phyloP scores from a whole-genome alignment of 2,888 invertebrate species.

The Caenorhabditis macrosperma region DNA sequence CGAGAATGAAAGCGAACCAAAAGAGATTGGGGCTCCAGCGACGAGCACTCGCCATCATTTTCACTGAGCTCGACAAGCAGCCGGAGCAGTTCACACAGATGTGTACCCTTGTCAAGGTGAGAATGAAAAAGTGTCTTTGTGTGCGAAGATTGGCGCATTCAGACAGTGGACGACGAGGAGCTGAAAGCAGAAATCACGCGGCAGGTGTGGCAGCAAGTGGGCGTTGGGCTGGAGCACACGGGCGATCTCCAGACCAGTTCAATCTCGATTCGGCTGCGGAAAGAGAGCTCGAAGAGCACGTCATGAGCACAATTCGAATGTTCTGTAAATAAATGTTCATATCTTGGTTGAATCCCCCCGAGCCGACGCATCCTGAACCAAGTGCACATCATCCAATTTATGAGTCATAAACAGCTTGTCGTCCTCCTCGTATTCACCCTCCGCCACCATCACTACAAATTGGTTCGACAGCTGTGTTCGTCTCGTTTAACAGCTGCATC shows the following conservation, averaged over 20 bases:
- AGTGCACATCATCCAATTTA: background rate
- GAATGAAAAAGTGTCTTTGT: background rate
- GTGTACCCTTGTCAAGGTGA: conserved; percentile 21
- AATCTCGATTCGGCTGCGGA: conserved; percentile 21
- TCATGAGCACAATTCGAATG: background rate
- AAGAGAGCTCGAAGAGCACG: background rate
- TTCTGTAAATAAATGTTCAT: conserved; percentile 23
- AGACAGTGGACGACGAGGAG: conserved; percentile 32
- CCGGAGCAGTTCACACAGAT: conserved; percentile 13
- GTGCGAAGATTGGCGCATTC: background rate
- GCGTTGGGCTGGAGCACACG: conserved; percentile 21
- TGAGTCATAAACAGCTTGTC: conserved; percentile 6
- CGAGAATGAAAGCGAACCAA: conserved; percentile 21
- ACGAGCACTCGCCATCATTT: conserved; percentile 34
- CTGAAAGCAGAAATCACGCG: conserved; percentile 30
- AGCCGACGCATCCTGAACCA: background rate
- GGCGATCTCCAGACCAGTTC: conserved; percentile 12
- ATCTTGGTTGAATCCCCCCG: background rate
- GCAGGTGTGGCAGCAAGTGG: conserved; percentile 28
- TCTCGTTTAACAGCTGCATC: conserved; percentile 9
- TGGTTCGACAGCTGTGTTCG: conserved; percentile 5
- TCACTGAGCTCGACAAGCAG: conserved; percentile 18
- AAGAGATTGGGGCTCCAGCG: conserved; percentile 29
- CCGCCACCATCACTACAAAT: conserved; percentile 6
- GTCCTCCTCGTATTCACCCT: background rate